Conservation (phyloP, 2,113 vertebrate genomes). For the Mixornis gularis region DNA sequence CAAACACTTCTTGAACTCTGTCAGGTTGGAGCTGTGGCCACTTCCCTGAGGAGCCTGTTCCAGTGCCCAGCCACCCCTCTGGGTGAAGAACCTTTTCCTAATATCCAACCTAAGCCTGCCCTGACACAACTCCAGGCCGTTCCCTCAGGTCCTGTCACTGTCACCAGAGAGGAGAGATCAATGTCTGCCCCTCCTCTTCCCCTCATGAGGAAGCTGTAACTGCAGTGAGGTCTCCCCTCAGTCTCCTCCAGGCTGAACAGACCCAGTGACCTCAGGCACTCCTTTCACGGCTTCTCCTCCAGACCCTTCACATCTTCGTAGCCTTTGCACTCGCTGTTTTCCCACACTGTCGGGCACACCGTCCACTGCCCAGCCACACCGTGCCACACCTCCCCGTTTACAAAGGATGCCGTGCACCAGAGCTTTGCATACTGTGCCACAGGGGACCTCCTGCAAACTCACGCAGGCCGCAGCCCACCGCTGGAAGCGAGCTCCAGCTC, state of each 20-base stretch:
- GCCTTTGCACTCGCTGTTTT: accelerated
- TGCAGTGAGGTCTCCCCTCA: background rate
- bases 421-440: too few relatives aligned
- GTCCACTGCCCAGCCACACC: accelerated
- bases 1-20: accelerated
- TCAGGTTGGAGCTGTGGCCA: background rate
- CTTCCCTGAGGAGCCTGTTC: background rate
- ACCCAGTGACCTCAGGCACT: accelerated
- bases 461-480: accelerated
- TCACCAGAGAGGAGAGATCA: accelerated
- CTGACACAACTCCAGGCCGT: accelerated
- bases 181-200: background rate
- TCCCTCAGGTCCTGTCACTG: accelerated
- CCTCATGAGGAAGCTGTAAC: accelerated
- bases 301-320: accelerated
- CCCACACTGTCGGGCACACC: accelerated
- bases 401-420: accelerated
- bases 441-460: accelerated
- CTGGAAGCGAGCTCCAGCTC: background rate
- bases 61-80: accelerated
- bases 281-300: accelerated
- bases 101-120: background rate
- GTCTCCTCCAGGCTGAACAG: background rate
- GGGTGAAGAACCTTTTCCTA: accelerated
- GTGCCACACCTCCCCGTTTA: background rate